Percentiles rank a stretch among this genome's conserved stretches.
Evolutionary conservation across 1,140 invertebrate genomes (phyloP).

Genomic region (Ceratina calcarata): DNA sequence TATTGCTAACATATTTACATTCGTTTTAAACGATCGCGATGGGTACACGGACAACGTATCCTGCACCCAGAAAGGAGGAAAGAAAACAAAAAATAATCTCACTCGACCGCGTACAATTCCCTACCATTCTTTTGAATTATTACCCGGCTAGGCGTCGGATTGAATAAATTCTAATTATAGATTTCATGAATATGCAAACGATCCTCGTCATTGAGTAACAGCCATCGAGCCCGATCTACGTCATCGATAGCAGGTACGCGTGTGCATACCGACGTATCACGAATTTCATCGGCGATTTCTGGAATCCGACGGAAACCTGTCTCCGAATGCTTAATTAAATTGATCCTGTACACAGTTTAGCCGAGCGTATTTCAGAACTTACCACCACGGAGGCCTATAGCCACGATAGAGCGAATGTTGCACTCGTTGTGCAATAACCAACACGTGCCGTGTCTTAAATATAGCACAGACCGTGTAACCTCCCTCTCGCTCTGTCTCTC

Average conservation of each 20-base stretch:
- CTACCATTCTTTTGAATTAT: neutral
- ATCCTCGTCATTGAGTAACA: conserved; percentile 3
- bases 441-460: conserved; percentile 53
- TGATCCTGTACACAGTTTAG: neutral
- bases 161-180: conserved; percentile 19
- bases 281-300: conserved; percentile 17
- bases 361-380: conserved; percentile 29
- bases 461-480: conserved; percentile 29
- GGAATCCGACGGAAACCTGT: conserved; percentile 38
- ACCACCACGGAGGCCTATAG: neutral
- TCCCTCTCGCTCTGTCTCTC: conserved; percentile 3
- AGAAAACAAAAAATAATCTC: too few species aligned
- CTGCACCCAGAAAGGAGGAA: too few species aligned
- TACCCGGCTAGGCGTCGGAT: neutral
- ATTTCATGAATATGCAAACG: conserved; percentile 34
- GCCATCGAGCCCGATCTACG: conserved; percentile 9
- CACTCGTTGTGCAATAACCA: conserved; percentile 51
- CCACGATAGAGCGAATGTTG: conserved; percentile 40
- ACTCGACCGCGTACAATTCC: neutral
- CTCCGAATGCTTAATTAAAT: conserved; percentile 35
- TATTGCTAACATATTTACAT: conserved; percentile 33
- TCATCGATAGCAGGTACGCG: neutral
- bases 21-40: conserved; percentile 29
- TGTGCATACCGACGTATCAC: neutral
- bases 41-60: neutral